phyloP scores from a whole-genome alignment of 2,888 invertebrate species.

The Ennomos erosarius region DNA sequence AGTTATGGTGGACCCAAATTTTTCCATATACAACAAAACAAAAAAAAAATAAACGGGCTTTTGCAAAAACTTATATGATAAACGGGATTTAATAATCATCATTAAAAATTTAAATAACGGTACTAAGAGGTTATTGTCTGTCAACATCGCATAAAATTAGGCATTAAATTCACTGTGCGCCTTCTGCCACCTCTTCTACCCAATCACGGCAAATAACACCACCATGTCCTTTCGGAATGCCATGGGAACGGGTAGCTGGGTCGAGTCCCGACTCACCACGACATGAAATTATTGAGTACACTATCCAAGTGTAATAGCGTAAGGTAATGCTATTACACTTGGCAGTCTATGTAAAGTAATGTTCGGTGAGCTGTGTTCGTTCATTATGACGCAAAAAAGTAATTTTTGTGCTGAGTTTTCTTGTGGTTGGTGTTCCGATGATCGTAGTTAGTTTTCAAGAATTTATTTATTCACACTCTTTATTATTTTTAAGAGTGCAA shows the following conservation, averaged over 20 bases:
- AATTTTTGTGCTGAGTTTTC: slow-evolving; percentile 26
- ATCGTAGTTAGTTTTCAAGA: too few relatives aligned
- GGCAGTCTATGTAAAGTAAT: too few relatives aligned
- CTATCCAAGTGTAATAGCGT: slow-evolving; percentile 44
- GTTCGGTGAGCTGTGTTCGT: slow-evolving; percentile 18
- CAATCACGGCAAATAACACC: slow-evolving; percentile 62
- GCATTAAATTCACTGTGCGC: background rate
- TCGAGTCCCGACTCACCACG: slow-evolving; percentile 55
- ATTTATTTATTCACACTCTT: too few relatives aligned
- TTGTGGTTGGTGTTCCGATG: background rate
- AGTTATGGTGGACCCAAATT: too few relatives aligned
- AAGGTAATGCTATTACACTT: slow-evolving; percentile 54
- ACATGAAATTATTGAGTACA: slow-evolving; percentile 71
- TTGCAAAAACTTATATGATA: too few relatives aligned
- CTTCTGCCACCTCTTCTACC: slow-evolving; percentile 26
- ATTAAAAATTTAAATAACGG: too few relatives aligned
- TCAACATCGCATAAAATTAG: background rate
- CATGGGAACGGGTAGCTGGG: slow-evolving; percentile 75
- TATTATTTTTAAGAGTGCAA: too few relatives aligned
- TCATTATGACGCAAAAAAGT: slow-evolving; percentile 28
- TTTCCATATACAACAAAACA: too few relatives aligned
- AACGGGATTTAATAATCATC: too few relatives aligned
- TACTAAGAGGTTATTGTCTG: too few relatives aligned
- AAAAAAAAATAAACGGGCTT: too few relatives aligned
- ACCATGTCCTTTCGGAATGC: slow-evolving; percentile 68